These are phyloP conservation scores for Xanthorhoe designata DNA, from an alignment of 2,888 invertebrate species.

Conservation along the genomic window DNA sequence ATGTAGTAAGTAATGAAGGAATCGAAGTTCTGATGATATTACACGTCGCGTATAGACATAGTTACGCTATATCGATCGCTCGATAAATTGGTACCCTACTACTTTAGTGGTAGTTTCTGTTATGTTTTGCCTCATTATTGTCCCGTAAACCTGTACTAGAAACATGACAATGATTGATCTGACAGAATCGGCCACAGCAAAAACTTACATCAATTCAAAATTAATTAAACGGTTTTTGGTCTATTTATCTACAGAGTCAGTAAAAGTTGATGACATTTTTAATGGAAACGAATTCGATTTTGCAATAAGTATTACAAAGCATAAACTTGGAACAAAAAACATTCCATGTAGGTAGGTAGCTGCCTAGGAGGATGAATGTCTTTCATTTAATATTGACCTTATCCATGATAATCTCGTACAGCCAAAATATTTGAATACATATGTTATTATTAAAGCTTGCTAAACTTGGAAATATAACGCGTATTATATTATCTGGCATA, in stretches of 20 bases:
- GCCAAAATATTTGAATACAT: too few relatives aligned
- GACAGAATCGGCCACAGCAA: constrained; percentile 26
- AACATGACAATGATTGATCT: constrained; percentile 26
- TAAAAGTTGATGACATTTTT: neutral
- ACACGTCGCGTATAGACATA: neutral
- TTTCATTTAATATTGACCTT: too few relatives aligned
- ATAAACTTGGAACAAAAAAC: too few relatives aligned
- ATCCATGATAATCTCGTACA: too few relatives aligned
- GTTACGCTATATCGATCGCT: neutral
- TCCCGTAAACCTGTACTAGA: constrained; percentile 7
- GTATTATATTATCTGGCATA: too few relatives aligned
- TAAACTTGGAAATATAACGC: too few relatives aligned
- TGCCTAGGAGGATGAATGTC: too few relatives aligned
- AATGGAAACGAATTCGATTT: too few relatives aligned
- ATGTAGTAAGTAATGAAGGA: neutral
- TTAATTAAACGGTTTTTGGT: constrained; percentile 8
- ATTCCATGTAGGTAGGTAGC: too few relatives aligned
- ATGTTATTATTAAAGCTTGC: too few relatives aligned
- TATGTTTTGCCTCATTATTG: constrained; percentile 13
- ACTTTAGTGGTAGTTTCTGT: neutral
- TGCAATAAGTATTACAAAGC: too few relatives aligned
- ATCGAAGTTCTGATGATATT: neutral
- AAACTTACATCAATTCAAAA: constrained; percentile 24
- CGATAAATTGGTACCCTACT: neutral
- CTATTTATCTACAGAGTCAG: neutral